Evolutionary conservation across 2,113 vertebrate species (phyloP).

Genomic region (Lampris incognitus): DNA sequence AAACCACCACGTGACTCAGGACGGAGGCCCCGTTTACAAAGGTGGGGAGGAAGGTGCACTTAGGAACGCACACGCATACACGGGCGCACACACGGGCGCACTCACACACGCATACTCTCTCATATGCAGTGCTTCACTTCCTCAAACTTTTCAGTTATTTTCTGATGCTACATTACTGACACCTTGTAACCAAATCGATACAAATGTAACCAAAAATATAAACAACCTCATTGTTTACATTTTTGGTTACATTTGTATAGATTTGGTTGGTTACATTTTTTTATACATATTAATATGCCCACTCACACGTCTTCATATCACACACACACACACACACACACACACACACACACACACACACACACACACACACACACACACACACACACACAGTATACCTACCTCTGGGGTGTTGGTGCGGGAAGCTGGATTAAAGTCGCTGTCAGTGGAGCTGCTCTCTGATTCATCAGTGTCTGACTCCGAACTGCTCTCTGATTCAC

Average conservation of each 20-base stretch:
- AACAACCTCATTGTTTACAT: too few relatives aligned
- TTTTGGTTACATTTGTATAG: too few relatives aligned
- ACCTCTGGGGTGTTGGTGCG: conserved; percentile 93
- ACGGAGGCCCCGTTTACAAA: conserved; percentile 37
- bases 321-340: conserved; percentile 2
- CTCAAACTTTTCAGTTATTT: too few relatives aligned
- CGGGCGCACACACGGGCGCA: neutral
- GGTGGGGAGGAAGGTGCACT: neutral
- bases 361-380: conserved; percentile 1
- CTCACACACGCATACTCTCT: neutral
- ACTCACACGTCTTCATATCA: neutral
- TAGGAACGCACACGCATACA: neutral
- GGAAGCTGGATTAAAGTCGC: conserved; percentile 89
- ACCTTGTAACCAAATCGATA: too few relatives aligned
- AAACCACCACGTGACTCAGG: conserved; percentile 39
- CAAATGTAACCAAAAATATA: too few relatives aligned
- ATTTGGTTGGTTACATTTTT: too few relatives aligned
- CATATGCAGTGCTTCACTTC: neutral
- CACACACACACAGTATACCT: conserved; percentile 12
- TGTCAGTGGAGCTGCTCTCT: conserved; percentile 95
- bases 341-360: conserved; percentile 7
- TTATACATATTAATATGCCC: too few relatives aligned
- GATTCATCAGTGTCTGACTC: conserved; percentile 93
- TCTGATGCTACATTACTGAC: too few relatives aligned
- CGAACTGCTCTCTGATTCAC: conserved; percentile 95